phyloP scores from a whole-genome alignment of 2,113 vertebrate species.

The Sclerurus mexicanus region DNA sequence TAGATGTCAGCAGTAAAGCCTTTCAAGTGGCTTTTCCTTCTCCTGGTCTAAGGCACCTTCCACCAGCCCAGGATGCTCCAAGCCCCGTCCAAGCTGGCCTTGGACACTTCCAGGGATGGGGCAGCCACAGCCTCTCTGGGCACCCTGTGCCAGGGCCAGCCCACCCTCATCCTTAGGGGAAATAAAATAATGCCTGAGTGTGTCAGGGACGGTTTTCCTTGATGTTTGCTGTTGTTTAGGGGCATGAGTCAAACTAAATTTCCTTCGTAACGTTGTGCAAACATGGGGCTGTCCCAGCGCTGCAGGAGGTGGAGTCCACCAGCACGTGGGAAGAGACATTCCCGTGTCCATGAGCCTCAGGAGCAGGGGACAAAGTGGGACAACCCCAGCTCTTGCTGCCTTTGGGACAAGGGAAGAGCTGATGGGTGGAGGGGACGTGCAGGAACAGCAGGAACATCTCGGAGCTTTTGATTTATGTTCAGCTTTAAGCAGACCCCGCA shows the following conservation, averaged over 20 bases:
- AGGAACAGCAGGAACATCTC: neutral
- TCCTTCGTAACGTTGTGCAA: accelerated
- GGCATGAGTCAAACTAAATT: neutral
- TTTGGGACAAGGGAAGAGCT: neutral
- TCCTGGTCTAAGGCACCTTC: neutral
- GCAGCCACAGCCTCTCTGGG: neutral
- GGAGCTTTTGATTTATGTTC: neutral
- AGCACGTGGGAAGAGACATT: neutral
- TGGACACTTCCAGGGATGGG: neutral
- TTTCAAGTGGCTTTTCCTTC: neutral
- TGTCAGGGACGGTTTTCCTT: neutral
- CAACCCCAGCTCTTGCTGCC: accelerated
- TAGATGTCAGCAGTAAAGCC: neutral
- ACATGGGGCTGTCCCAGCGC: accelerated
- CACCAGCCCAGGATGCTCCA: accelerated
- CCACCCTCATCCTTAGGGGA: neutral
- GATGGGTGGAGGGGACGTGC: neutral
- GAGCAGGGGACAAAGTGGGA: neutral
- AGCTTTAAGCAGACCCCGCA: neutral
- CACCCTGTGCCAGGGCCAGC: neutral
- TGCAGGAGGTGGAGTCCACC: neutral
- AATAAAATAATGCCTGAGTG: accelerated
- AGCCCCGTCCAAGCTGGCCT: neutral
- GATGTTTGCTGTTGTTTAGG: neutral
- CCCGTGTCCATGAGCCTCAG: neutral